Evolutionary conservation across 1,140 invertebrate species (phyloP).

Genomic region (Gryon sp.): DNA sequence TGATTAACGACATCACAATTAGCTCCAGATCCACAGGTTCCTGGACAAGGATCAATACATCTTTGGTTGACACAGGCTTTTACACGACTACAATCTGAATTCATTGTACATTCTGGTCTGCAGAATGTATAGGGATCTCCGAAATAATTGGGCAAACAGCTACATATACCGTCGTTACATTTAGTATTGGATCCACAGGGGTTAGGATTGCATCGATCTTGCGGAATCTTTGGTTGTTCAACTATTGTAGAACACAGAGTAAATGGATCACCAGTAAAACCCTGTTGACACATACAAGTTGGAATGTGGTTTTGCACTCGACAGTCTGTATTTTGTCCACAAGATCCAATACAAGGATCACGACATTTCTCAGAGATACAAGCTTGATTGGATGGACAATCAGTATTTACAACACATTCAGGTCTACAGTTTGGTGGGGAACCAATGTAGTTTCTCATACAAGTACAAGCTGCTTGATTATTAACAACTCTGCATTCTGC

Average conservation of each 20-base stretch:
- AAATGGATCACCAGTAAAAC: slow-evolving; percentile 87
- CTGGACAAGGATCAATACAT: slow-evolving; percentile 80
- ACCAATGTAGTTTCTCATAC: slow-evolving; percentile 81
- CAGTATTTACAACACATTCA: slow-evolving; percentile 84
- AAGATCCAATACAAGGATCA: slow-evolving; percentile 86
- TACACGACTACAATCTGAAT: slow-evolving; percentile 83
- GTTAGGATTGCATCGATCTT: slow-evolving; percentile 66
- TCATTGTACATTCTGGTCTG: slow-evolving; percentile 86
- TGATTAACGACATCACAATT: slow-evolving; percentile 80
- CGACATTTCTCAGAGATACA: slow-evolving; percentile 85
- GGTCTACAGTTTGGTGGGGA: slow-evolving; percentile 86
- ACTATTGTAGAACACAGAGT: slow-evolving; percentile 79
- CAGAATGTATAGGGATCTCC: slow-evolving; percentile 87
- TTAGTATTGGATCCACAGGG: slow-evolving; percentile 80
- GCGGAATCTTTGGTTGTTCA: slow-evolving; percentile 71
- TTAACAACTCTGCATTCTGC: slow-evolving; percentile 83
- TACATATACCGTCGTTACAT: slow-evolving; percentile 80
- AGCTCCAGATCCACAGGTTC: slow-evolving; percentile 80
- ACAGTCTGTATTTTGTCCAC: slow-evolving; percentile 84
- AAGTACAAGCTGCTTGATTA: slow-evolving; percentile 82
- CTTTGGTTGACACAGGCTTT: slow-evolving; percentile 82
- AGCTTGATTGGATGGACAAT: slow-evolving; percentile 82
- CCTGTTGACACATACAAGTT: slow-evolving; percentile 83
- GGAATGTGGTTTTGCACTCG: slow-evolving; percentile 83
- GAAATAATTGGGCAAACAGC: slow-evolving; percentile 85